Evolutionary conservation across 2,888 invertebrate genomes (phyloP).

Genomic region (Odontomyia ornata): DNA sequence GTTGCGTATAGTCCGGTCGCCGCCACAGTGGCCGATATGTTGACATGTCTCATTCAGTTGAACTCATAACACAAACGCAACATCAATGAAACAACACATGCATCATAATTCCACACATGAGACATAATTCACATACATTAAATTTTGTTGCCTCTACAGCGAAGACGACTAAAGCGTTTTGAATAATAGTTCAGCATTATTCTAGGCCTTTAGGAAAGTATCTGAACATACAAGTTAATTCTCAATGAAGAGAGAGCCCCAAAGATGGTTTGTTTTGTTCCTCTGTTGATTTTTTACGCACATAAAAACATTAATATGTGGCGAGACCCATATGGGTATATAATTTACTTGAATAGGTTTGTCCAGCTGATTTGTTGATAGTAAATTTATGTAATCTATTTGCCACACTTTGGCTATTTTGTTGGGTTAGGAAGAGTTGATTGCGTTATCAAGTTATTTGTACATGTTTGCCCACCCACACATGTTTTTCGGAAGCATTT

Average conservation of each 20-base stretch:
- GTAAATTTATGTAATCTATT: constrained; percentile 35
- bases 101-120: neutral
- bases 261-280: neutral
- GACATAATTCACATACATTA: no score
- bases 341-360: neutral
- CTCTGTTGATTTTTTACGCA: neutral
- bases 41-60: constrained; percentile 28
- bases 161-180: no score
- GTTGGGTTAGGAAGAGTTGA: constrained; percentile 7
- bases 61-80: neutral
- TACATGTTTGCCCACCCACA: constrained; percentile 22
- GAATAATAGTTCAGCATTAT: no score
- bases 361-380: constrained; percentile 33
- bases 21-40: constrained; percentile 6
- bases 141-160: no score
- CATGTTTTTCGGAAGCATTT: constrained; percentile 40
- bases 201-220: neutral
- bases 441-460: constrained; percentile 16
- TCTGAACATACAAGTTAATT: neutral
- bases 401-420: constrained; percentile 14
- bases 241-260: neutral
- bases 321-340: neutral
- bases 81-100: constrained; percentile 25
- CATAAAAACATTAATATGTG: neutral
- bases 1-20: neutral